These are phyloP conservation scores for Chironomus tepperi DNA, from an alignment of 1,140 invertebrate species.

Conservation along the genomic window DNA sequence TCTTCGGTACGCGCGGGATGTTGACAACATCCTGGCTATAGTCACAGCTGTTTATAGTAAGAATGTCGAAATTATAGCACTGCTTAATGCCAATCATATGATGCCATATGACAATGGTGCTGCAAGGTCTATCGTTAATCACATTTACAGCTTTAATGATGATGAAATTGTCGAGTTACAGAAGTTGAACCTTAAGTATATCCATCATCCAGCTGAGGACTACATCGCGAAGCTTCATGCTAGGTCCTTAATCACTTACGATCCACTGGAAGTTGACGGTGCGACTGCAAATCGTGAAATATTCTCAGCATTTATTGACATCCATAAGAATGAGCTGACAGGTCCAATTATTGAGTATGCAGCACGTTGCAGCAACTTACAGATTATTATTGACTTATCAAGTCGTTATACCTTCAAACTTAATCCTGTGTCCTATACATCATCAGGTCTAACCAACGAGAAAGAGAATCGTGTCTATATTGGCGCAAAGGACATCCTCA, in stretches of 20 bases:
- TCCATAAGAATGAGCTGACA: neutral
- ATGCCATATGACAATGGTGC: neutral
- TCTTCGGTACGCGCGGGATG: neutral
- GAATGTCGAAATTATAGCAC: neutral
- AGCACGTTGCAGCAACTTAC: neutral
- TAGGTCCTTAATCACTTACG: neutral
- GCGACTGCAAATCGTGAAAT: neutral
- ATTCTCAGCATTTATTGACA: neutral
- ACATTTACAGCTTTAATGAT: neutral
- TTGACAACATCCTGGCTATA: neutral
- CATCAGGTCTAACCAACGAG: neutral
- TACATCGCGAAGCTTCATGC: neutral
- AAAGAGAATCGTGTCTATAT: conserved; percentile 1
- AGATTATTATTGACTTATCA: neutral
- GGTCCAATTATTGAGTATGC: neutral
- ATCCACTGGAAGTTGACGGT: neutral
- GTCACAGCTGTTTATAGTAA: neutral
- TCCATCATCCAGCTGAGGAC: neutral
- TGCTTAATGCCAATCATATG: neutral
- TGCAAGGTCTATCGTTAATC: neutral
- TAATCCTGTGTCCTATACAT: neutral
- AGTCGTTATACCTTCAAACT: neutral
- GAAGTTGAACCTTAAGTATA: neutral
- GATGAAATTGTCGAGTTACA: neutral
- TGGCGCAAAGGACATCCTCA: neutral